phyloP scores from a whole-genome alignment of 1,140 invertebrate species.

The Tetramorium alpestre region DNA sequence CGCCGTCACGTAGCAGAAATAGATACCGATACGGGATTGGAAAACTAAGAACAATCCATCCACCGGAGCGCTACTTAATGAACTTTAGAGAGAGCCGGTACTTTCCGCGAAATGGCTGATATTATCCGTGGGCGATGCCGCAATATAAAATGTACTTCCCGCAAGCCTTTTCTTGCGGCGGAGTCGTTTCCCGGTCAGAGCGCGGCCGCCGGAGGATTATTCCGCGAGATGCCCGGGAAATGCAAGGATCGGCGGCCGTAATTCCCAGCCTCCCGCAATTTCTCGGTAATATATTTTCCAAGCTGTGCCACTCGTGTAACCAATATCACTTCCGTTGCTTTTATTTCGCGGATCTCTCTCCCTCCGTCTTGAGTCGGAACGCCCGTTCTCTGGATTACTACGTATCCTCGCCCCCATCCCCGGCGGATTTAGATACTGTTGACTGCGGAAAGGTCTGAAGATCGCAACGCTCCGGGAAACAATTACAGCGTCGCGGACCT shows the following conservation, averaged over 20 bases:
- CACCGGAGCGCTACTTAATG: constrained; percentile 1
- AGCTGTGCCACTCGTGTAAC: background rate
- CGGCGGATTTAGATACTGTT: background rate
- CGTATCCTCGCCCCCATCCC: background rate
- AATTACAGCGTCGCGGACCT: background rate
- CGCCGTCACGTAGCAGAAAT: background rate
- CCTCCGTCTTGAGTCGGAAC: background rate
- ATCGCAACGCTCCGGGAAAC: background rate
- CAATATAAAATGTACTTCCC: constrained; percentile 4
- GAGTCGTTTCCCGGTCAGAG: background rate
- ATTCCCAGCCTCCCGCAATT: background rate
- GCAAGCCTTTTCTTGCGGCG: background rate
- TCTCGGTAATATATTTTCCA: constrained; percentile 17
- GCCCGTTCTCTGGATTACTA: background rate
- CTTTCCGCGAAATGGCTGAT: background rate
- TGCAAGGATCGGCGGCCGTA: background rate
- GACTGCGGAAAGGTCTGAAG: background rate
- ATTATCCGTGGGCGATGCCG: background rate
- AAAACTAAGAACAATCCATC: background rate
- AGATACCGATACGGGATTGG: background rate
- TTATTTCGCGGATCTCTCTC: background rate
- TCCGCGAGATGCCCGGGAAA: background rate
- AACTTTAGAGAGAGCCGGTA: constrained; percentile 7
- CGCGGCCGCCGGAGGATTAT: background rate
- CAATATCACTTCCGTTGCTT: constrained; percentile 21